phyloP scores from a whole-genome alignment of 2,888 invertebrate genomes.

The Helleia helle region DNA sequence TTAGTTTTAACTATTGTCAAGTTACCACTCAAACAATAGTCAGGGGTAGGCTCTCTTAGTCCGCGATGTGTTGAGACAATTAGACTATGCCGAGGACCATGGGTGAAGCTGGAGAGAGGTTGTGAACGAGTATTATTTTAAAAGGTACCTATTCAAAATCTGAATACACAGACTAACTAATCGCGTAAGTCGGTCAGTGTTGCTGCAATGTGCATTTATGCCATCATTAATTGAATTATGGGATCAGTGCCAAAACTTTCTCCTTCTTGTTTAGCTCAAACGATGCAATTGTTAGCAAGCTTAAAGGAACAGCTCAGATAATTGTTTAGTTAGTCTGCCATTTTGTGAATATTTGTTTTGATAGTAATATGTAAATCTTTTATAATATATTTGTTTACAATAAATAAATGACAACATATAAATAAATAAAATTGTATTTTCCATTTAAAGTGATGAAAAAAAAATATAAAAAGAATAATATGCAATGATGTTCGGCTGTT shows the following conservation, averaged over 20 bases:
- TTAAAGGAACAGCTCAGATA: conserved; percentile 66
- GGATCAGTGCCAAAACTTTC: conserved; percentile 73
- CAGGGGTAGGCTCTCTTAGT: conserved; percentile 66
- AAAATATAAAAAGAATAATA: conserved; percentile 75
- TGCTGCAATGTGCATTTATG: conserved; percentile 71
- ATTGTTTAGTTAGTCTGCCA: conserved; percentile 74
- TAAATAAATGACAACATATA: conserved; percentile 74
- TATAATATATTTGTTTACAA: conserved; percentile 75
- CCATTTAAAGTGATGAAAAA: conserved; percentile 74
- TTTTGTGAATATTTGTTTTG: conserved; percentile 75
- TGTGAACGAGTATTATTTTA: conserved; percentile 66
- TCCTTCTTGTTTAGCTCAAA: conserved; percentile 72
- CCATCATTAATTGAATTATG: conserved; percentile 65
- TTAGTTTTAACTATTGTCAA: conserved; percentile 57
- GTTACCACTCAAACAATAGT: conserved; percentile 69
- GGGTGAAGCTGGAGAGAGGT: conserved; percentile 61
- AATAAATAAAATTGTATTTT: conserved; percentile 74
- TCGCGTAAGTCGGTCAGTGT: conserved; percentile 49
- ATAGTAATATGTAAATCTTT: conserved; percentile 75
- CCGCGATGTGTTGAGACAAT: conserved; percentile 44
- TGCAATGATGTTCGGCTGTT: conserved; percentile 68
- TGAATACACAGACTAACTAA: conserved; percentile 67
- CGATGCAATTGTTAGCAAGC: conserved; percentile 73
- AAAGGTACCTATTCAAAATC: conserved; percentile 72
- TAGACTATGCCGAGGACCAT: background rate